phyloP scores from a whole-genome alignment of 2,888 invertebrate genomes.

The Drosophila rellima region DNA sequence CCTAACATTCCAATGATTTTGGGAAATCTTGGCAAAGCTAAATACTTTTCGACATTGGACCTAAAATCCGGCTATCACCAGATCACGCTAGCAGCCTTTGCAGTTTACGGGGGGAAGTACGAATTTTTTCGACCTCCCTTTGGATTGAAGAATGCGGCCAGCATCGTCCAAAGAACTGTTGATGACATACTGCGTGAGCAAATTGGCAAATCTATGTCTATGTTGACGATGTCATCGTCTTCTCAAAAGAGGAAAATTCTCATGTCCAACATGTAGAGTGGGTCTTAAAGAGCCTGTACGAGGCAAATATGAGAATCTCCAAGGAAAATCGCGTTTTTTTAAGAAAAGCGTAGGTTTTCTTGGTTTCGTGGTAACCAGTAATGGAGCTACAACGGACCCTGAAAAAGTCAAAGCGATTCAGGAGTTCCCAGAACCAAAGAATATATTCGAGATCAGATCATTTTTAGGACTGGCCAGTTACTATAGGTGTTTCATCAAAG shows the following conservation, averaged over 20 bases:
- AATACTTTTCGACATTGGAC: constrained; percentile 15
- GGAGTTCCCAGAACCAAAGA: not conserved
- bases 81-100: constrained; percentile 14
- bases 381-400: no score
- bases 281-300: constrained; percentile 1
- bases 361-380: no score
- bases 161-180: constrained; percentile 3
- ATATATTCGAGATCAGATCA: not conserved
- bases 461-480: constrained; percentile 3
- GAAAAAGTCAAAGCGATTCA: no score
- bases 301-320: no score
- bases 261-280: constrained; percentile 8
- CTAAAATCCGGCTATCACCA: constrained; percentile 25
- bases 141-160: constrained; percentile 2
- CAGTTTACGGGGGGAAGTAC: constrained; percentile 25
- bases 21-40: constrained; percentile 9
- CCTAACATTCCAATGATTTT: not conserved
- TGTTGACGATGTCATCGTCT: constrained; percentile 3
- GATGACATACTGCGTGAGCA: no score
- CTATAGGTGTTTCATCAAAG: not conserved
- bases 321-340: no score
- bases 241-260: constrained; percentile 4
- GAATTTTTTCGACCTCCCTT: constrained; percentile 18
- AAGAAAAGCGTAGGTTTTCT: no score
- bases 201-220: no score